Evolutionary conservation across 2,797 vertebrate genomes (phyloP), one percentile per base, ranked within the genome.

Genomic region (Acrocephalus scirpaceus): DNA sequence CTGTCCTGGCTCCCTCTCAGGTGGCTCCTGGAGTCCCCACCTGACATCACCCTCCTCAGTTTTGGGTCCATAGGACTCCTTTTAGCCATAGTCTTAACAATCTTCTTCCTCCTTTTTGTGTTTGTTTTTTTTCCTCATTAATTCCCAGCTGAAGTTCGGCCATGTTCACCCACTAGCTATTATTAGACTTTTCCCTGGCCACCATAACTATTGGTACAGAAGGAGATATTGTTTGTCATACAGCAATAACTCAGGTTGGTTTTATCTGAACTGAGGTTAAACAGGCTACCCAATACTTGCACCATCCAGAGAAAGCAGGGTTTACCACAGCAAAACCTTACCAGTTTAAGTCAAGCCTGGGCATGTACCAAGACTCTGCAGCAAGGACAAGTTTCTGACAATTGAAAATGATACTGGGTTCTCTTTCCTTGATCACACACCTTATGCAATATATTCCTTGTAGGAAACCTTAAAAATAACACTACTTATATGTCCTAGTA

Each of bases 21-120:
- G 5, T 2, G 0, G 7, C 5, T 45, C 9, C 21, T 44, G 5
- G 30, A 56, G 3, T 11, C 11, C 6, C 9, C 1, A 2, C 5
- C 3, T 1, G 12, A 25, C 10, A 27, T 17, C 14, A 66, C 72
- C 11, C 11, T 73, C 26, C 32, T 58, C 36, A 26, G 18, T 23
- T 27, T 8, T 48, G 6, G 7, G 3, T 36, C 32, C 0, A 0
- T 3, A 3, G 11, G 5, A 8, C 38, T 88, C 15, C 4, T 17
- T 70, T 70, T 30, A 38, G 1, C 2, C 16, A 5, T 48, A 81
- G 16, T 45, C 40, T 67, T 60, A 40, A 47, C 0, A 4, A 23
- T 32, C 20, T 60, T 5, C 25, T 83, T 70, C 15, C 7, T 38
- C 2, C 13, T 47, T 66, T 66, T 22, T 42, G 40, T 20, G 30